Base-by-base conservation (phyloP, 2,888 invertebrate species). In the Drosophila robusta region DNA sequence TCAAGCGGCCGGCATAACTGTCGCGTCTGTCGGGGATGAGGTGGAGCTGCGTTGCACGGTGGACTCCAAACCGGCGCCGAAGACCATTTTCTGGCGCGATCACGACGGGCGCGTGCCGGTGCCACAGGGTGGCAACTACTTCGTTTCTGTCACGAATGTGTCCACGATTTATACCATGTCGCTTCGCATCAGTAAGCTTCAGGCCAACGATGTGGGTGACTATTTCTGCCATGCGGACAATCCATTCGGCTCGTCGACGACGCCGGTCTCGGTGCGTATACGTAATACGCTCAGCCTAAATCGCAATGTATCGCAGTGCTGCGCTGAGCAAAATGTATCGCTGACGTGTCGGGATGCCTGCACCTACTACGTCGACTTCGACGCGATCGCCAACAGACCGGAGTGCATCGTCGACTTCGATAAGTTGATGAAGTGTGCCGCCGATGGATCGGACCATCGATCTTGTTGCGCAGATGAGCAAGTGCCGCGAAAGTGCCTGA, bases 211-310 rank as follows among this genome's bases (percentile, higher is more conserved):
- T 89, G 95, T 95, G 50, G 96, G 97, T 0, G 96, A 96, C 74
- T 97, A 97, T 91, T 96, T 94, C 92, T 97, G 97, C 75, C 96
- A 96, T 90, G 97, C 97, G 0, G 96, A 96, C 92, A 97, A 97
- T 90, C 95, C 95, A 0, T 96, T 96, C 83, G 97, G 97, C 0
- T 94, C 94, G 72, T 94, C 95, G 0, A 94, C 96, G 4, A 93
- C 95, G 55, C 95, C 96, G 0, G 96, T 96, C 0, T 96, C 96
- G 0, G 96, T 96, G 54, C 92, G 96, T 26, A 93, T 96, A 49
- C 92, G 96, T 36, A 95, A 94, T 45, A 93, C 94, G 0, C 94
- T 94, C 0, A 93, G 94, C 0, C 93, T 95, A 11, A 94, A 94
- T 81, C 90, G 84, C 22, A 96, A 96, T 82, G 95, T 96, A 26